A percentile compares a stretch with the other conserved stretches of the same genome.
phyloP scores from a whole-genome alignment of 1,140 invertebrate genomes.

The Mya arenaria region DNA sequence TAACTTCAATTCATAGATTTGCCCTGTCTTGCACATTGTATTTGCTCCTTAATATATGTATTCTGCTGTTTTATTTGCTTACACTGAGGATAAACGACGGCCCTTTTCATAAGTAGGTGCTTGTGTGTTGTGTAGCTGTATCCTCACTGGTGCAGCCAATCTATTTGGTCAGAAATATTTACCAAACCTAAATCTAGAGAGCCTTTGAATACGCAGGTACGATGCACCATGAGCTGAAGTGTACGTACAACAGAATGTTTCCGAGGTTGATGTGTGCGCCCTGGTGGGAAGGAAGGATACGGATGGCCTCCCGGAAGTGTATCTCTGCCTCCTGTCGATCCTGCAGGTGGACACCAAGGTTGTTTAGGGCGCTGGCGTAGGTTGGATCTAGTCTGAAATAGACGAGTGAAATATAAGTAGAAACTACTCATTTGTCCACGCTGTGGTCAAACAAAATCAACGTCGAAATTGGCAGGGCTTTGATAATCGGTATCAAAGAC shows the following conservation, averaged over 20 bases:
- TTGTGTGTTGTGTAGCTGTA: too few species aligned
- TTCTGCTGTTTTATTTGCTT: too few species aligned
- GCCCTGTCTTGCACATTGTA: too few species aligned
- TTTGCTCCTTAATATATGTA: too few species aligned
- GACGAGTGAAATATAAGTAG: neutral
- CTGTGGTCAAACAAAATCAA: neutral
- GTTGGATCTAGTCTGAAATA: conserved; percentile 89
- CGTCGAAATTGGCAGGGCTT: neutral
- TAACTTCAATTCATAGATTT: too few species aligned
- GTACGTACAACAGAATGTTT: conserved; percentile 89
- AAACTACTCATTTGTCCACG: neutral
- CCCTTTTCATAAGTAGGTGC: too few species aligned
- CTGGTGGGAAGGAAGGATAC: conserved; percentile 88
- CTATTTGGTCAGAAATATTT: neutral
- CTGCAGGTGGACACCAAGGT: conserved; percentile 90
- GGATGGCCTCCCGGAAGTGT: conserved; percentile 90
- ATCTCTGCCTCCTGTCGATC: conserved; percentile 86
- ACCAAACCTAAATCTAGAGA: neutral
- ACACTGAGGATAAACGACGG: too few species aligned
- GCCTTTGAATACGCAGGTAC: neutral
- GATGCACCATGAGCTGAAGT: neutral
- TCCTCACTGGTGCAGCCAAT: too few species aligned
- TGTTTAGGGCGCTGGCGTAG: conserved; percentile 94
- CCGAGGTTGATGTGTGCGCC: conserved; percentile 94
- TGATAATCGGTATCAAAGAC: neutral